Evolutionary conservation across 2,888 invertebrate species (phyloP), one percentile per base, ranked within the genome.

Genomic region (Diploptera punctata): DNA sequence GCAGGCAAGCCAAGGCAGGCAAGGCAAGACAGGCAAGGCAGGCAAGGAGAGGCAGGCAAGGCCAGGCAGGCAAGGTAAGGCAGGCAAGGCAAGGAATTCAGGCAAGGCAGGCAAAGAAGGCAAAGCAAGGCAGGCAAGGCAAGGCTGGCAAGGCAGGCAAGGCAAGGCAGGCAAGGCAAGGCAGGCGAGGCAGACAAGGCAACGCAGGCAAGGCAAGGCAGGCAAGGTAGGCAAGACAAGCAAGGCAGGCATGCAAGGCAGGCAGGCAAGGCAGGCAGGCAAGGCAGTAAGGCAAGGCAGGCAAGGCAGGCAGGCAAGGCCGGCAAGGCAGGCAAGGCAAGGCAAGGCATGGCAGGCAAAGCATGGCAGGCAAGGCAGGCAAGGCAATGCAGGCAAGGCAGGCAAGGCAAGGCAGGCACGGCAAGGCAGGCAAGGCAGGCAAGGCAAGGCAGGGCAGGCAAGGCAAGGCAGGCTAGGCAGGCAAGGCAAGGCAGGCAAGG

Each of bases 391-490:
- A n/a, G n/a, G n/a, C n/a, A n/a, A n/a, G n/a, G n/a, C n/a, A n/a
- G n/a, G n/a, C n/a, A n/a, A n/a, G n/a, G n/a, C n/a, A n/a, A n/a
- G n/a, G n/a, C n/a, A n/a, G n/a, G n/a, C n/a, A n/a, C n/a, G n/a
- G n/a, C n/a, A n/a, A n/a, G n/a, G n/a, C n/a, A n/a, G n/a, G n/a
- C n/a, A n/a, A n/a, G n/a, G n/a, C n/a, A n/a, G n/a, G n/a, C n/a
- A n/a, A n/a, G n/a, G n/a, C n/a, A n/a, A n/a, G n/a, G n/a, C n/a
- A n/a, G n/a, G n/a, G n/a, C n/a, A n/a, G n/a, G n/a, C n/a, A n/a
- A n/a, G n/a, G n/a, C n/a, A 9, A 3, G 44, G 67, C 67, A 67
- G 67, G 67, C 47, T 33, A 52, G 67, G 67, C 47, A 67, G 19
- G 67, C 33, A 44, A 67, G 38, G n/a, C 16, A 38, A 38, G 38